These are phyloP conservation scores for Aporophyla nigra DNA, from an alignment of 2,888 invertebrate genomes.

Conservation along the genomic window DNA sequence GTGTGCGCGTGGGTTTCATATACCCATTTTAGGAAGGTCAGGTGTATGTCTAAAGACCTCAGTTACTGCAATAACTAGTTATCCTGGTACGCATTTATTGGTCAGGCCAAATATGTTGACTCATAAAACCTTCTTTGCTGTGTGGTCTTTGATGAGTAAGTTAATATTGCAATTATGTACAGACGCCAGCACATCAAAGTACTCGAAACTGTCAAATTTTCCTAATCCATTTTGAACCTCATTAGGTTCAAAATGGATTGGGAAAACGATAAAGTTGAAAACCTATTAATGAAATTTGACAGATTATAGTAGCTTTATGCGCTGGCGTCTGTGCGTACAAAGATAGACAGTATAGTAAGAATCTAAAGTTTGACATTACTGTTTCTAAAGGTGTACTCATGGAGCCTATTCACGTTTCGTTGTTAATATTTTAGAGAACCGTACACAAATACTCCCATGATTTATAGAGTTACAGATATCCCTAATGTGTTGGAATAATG, in stretches of 20 bases:
- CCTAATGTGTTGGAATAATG: background rate
- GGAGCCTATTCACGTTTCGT: background rate
- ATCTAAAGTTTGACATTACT: no score
- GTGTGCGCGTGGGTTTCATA: background rate
- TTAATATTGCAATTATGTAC: background rate
- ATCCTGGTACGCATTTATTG: slow-evolving; percentile 4
- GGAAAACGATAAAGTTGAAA: no score
- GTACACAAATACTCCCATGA: slow-evolving; percentile 10
- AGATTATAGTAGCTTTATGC: no score
- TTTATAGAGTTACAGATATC: slow-evolving; percentile 8
- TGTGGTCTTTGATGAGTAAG: background rate
- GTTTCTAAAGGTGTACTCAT: background rate
- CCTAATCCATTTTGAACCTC: no score
- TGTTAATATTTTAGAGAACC: background rate
- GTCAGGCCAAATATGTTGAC: background rate
- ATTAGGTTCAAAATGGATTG: no score
- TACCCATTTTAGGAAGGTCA: slow-evolving; percentile 3
- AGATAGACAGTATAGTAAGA: background rate
- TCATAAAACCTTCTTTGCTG: slow-evolving; percentile 1
- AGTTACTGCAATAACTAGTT: background rate
- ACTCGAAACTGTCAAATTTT: no score
- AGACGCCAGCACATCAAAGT: no score
- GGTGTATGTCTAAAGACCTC: slow-evolving; percentile 4
- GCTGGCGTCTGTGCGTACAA: background rate
- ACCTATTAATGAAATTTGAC: no score